Percentiles rank a stretch among this genome's conserved stretches.
phyloP scores from a whole-genome alignment of 2,888 invertebrate species.

The Spatulosminthurus flaviceps region DNA sequence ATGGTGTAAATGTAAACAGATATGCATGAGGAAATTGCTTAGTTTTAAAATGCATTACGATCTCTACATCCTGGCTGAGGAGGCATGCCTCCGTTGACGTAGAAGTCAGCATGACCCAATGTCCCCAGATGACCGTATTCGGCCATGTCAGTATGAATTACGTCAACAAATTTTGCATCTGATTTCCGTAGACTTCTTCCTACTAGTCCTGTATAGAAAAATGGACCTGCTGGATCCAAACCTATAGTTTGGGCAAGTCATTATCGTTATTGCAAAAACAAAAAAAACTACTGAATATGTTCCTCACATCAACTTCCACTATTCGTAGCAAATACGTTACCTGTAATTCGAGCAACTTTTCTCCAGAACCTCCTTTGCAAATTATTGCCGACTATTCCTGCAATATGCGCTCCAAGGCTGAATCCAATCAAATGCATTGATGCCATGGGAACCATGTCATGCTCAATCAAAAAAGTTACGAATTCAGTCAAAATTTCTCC shows the following conservation, averaged over 20 bases:
- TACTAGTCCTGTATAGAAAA: constrained; percentile 17
- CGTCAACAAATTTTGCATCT: constrained; percentile 34
- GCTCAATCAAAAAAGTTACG: background rate
- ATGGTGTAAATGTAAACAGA: too few species aligned
- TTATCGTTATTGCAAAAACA: background rate
- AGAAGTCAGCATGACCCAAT: constrained; percentile 30
- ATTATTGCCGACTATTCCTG: constrained; percentile 21
- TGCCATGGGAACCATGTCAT: background rate
- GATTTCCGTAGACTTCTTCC: constrained; percentile 28
- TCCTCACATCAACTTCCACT: too few species aligned
- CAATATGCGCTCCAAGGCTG: constrained; percentile 33
- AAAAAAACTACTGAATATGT: too few species aligned
- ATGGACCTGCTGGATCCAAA: constrained; percentile 33
- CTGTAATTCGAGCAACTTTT: constrained; percentile 41
- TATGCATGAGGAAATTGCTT: background rate
- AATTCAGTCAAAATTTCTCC: constrained; percentile 23
- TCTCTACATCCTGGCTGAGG: constrained; percentile 34
- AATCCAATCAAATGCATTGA: constrained; percentile 40
- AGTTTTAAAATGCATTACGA: constrained; percentile 13
- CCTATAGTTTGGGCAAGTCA: background rate
- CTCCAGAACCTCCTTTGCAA: constrained; percentile 16
- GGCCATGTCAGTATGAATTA: constrained; percentile 34
- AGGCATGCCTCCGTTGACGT: constrained; percentile 35
- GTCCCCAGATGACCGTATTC: constrained; percentile 28
- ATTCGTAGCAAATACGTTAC: too few species aligned